Evolutionary conservation across 2,797 vertebrate species (phyloP).

Genomic region (Valencia hispanica): DNA sequence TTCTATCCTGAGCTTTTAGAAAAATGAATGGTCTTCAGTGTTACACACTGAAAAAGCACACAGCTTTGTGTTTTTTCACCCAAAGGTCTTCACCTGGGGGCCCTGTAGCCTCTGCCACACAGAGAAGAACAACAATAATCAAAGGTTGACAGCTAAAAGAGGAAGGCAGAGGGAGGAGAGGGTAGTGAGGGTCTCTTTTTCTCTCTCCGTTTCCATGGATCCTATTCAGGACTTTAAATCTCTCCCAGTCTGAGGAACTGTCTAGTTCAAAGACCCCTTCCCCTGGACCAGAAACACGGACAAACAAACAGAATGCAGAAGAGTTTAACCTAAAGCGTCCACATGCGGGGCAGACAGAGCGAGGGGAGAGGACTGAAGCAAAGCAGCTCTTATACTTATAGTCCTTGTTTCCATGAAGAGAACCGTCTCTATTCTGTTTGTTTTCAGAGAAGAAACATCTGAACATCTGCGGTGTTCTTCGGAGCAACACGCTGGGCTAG

Average conservation of each 20-base stretch:
- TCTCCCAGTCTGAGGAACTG: slow-evolving; percentile 41
- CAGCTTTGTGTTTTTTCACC: slow-evolving; percentile 5
- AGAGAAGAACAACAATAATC: slow-evolving; percentile 58
- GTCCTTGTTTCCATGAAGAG: slow-evolving; percentile 58
- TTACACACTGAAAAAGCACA: slow-evolving; percentile 8
- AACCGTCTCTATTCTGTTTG: slow-evolving; percentile 72
- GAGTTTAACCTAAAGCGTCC: neutral
- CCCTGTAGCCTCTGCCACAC: slow-evolving; percentile 28
- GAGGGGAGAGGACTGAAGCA: slow-evolving; percentile 1
- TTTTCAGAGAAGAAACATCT: slow-evolving; percentile 76
- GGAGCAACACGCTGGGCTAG: slow-evolving; percentile 65
- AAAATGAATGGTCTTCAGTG: neutral
- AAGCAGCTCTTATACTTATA: slow-evolving; percentile 70
- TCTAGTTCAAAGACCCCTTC: slow-evolving; percentile 25
- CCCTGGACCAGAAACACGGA: slow-evolving; percentile 17
- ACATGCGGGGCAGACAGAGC: slow-evolving; percentile 11
- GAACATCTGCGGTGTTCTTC: slow-evolving; percentile 75
- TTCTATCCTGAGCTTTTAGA: neutral
- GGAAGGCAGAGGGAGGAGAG: slow-evolving; percentile 34
- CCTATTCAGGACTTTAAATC: slow-evolving; percentile 46
- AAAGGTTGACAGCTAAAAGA: slow-evolving; percentile 38
- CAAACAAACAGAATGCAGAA: slow-evolving; percentile 8
- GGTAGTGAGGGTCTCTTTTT: slow-evolving; percentile 32
- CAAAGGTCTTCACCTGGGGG: slow-evolving; percentile 52
- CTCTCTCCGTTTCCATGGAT: slow-evolving; percentile 40